A percentile compares a stretch with the other conserved stretches of the same genome.
phyloP scores from a whole-genome alignment of 2,113 vertebrate species.

The Enhydra lutris region DNA sequence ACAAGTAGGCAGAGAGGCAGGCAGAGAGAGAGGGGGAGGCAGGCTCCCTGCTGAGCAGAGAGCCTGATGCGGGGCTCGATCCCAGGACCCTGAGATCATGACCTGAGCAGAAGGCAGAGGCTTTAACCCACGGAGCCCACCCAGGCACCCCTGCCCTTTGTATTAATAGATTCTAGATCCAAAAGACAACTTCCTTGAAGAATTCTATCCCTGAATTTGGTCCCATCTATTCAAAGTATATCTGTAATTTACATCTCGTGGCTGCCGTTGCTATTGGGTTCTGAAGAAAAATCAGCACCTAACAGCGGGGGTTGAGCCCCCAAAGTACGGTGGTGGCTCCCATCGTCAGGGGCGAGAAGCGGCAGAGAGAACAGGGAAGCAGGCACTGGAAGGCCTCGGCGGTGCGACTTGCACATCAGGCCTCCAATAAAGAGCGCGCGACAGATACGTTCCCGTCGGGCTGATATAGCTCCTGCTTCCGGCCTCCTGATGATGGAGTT shows the following conservation, averaged over 20 bases:
- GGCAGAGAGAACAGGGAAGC: not conserved
- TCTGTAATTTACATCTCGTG: not conserved
- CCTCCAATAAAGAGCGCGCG: not conserved
- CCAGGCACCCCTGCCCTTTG: not conserved
- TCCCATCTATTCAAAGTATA: not conserved
- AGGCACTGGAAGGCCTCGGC: rapidly evolving
- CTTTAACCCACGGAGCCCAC: too few species aligned
- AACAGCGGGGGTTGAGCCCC: not conserved
- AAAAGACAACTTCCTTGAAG: not conserved
- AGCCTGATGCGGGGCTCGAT: too few species aligned
- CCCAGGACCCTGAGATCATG: too few species aligned
- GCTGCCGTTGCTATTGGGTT: not conserved
- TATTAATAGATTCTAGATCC: not conserved
- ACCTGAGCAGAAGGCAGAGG: too few species aligned
- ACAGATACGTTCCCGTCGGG: not conserved
- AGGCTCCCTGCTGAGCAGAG: too few species aligned
- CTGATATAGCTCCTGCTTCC: not conserved
- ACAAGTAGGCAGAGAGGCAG: too few species aligned
- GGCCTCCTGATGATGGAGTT: not conserved
- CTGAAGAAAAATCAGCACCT: not conserved
- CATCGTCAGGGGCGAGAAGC: rapidly evolving
- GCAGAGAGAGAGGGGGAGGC: too few species aligned
- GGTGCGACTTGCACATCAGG: not conserved
- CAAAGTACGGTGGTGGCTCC: rapidly evolving
- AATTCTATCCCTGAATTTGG: not conserved